A percentile compares a stretch with the other conserved stretches of the same genome.
Evolutionary conservation across 2,888 invertebrate species (phyloP).

Genomic region (Chromoteleia sp.): DNA sequence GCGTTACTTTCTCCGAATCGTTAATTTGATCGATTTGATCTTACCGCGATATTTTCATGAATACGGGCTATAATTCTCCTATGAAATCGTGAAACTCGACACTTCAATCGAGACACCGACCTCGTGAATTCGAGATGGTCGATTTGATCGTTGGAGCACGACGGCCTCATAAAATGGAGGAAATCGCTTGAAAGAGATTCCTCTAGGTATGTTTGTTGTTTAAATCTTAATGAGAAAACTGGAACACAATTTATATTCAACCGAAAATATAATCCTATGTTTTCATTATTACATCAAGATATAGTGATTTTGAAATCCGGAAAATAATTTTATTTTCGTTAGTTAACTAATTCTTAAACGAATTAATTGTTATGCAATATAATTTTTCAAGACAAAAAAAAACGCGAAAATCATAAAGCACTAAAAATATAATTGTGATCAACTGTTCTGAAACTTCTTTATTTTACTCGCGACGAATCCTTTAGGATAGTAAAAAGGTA

Average conservation of each 20-base stretch:
- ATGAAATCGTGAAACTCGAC: slow-evolving; percentile 57
- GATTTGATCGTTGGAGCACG: slow-evolving; percentile 72
- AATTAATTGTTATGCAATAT: no score
- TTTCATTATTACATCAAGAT: no score
- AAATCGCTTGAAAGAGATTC: slow-evolving; percentile 52
- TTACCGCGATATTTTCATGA: slow-evolving; percentile 25
- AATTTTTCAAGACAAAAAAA: no score
- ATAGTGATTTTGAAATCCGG: no score
- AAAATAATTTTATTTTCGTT: no score
- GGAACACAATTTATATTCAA: background rate
- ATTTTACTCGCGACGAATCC: no score
- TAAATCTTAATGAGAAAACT: slow-evolving; percentile 27
- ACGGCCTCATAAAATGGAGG: slow-evolving; percentile 70
- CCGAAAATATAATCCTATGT: no score
- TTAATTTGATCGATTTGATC: slow-evolving; percentile 31
- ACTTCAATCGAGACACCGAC: slow-evolving; percentile 62
- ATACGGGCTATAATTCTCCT: slow-evolving; percentile 32
- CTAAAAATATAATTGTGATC: no score
- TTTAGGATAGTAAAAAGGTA: no score
- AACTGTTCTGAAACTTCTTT: no score
- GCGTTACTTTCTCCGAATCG: slow-evolving; percentile 13
- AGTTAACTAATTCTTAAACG: no score
- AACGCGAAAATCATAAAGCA: no score
- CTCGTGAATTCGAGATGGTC: slow-evolving; percentile 72
- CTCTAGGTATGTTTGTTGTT: slow-evolving; percentile 28